phyloP scores from a whole-genome alignment of 2,797 vertebrate species.

The Acrocephalus scirpaceus region DNA sequence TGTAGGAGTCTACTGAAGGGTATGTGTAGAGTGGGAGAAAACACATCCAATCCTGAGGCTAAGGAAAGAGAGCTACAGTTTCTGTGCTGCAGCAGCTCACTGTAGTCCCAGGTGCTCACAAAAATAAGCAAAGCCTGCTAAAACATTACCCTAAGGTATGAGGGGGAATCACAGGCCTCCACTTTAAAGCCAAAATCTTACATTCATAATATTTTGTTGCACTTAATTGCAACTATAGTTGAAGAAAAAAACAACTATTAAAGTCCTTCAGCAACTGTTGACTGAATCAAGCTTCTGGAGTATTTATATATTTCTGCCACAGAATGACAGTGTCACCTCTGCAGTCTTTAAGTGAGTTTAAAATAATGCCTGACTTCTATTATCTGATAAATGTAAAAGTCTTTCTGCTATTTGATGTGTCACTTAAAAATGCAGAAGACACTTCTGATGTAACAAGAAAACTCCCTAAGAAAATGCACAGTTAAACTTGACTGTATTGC shows the following conservation, averaged over 20 bases:
- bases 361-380: not conserved
- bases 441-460: not conserved
- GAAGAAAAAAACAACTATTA: not conserved
- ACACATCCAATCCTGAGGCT: constrained; percentile 27
- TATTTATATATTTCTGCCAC: not conserved
- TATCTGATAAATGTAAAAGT: not conserved
- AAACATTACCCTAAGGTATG: not conserved
- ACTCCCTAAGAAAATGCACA: not conserved
- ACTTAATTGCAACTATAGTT: constrained; percentile 19
- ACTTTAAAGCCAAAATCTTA: not conserved
- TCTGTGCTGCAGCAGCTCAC: not conserved
- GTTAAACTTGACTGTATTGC: not conserved
- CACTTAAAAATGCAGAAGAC: not conserved
- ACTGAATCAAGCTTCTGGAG: constrained; percentile 4
- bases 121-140: not conserved
- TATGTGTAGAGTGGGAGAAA: not conserved
- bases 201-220: constrained; percentile 25
- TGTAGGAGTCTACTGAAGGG: not conserved
- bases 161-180: not conserved
- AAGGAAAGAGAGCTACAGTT: not conserved
- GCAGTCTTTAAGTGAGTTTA: not conserved
- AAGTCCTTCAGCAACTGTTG: constrained; percentile 40
- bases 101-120: not conserved
- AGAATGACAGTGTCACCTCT: not conserved
- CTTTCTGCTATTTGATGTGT: not conserved